A percentile compares a stretch with the other conserved stretches of the same genome.
phyloP scores from a whole-genome alignment of 2,797 vertebrate genomes.

The Gallirallus australis region DNA sequence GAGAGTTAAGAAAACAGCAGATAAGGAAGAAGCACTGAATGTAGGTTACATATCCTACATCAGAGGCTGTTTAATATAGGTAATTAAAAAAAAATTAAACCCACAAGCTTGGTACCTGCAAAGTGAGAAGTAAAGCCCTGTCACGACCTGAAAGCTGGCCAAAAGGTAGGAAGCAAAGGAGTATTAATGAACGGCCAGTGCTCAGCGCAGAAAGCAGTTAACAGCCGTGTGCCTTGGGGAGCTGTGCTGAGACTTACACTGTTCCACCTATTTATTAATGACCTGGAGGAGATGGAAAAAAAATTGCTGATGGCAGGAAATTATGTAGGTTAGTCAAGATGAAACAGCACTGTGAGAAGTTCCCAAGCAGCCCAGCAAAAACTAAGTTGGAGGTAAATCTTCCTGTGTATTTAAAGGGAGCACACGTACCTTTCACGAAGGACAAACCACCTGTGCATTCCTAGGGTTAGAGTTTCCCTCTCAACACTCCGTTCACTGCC shows the following conservation, averaged over 20 bases:
- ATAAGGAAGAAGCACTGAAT: neutral
- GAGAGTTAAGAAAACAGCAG: neutral
- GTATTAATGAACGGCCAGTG: neutral
- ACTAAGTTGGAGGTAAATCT: constrained; percentile 4
- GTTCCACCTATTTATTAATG: constrained; percentile 48
- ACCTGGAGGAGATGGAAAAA: constrained; percentile 26
- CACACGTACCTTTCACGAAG: neutral
- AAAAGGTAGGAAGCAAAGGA: constrained; percentile 38
- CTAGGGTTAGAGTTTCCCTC: neutral
- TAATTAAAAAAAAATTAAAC: neutral
- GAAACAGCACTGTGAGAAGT: constrained; percentile 10
- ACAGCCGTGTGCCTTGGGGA: neutral
- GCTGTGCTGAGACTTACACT: neutral
- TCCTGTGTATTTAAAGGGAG: neutral
- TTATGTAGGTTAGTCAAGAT: constrained; percentile 50
- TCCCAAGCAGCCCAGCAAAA: constrained; percentile 54
- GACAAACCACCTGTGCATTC: neutral
- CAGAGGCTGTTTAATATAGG: neutral
- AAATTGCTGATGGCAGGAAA: constrained; percentile 61
- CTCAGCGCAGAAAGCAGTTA: neutral
- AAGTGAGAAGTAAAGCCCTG: neutral
- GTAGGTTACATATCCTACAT: neutral
- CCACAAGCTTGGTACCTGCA: neutral
- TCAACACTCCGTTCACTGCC: neutral
- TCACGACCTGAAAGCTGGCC: neutral